Percentiles rank a stretch among this genome's conserved stretches.
phyloP scores from a whole-genome alignment of 2,113 vertebrate genomes.

The Corythornis madagascariensis region DNA sequence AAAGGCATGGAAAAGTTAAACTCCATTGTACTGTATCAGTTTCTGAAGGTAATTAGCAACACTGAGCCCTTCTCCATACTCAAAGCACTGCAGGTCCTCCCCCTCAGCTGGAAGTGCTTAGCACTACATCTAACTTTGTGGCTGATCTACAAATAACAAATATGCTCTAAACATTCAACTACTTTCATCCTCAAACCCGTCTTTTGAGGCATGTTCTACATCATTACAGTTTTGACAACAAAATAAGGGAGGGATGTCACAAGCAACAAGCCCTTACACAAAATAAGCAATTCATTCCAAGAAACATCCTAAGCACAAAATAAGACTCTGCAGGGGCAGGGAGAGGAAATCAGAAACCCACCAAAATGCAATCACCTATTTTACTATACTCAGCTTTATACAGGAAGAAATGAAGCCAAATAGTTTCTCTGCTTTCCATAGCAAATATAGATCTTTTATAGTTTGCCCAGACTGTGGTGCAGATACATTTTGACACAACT shows the following conservation, averaged over 20 bases:
- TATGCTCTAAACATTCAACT: not conserved
- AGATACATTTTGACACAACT: not conserved
- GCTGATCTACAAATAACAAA: not conserved
- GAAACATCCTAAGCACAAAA: not conserved
- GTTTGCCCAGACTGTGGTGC: not conserved
- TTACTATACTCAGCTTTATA: not conserved
- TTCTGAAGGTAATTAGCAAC: not conserved
- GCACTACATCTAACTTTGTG: not conserved
- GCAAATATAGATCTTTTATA: not conserved
- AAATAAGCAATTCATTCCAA: not conserved
- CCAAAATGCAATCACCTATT: not conserved
- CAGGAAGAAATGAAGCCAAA: not conserved
- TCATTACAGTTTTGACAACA: not conserved
- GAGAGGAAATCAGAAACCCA: not conserved
- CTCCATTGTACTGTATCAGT: not conserved
- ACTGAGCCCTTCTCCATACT: not conserved
- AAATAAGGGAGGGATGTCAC: not conserved
- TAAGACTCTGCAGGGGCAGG: rapidly evolving
- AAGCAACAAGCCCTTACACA: not conserved
- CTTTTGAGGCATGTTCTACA: not conserved
- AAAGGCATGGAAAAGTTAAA: not conserved
- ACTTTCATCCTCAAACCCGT: not conserved
- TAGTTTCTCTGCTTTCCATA: not conserved
- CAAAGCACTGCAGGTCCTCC: not conserved
- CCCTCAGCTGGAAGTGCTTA: not conserved